These are phyloP conservation scores for Hipposideros armiger DNA, from an alignment of 2,113 vertebrate species.

Conservation along the genomic window DNA sequence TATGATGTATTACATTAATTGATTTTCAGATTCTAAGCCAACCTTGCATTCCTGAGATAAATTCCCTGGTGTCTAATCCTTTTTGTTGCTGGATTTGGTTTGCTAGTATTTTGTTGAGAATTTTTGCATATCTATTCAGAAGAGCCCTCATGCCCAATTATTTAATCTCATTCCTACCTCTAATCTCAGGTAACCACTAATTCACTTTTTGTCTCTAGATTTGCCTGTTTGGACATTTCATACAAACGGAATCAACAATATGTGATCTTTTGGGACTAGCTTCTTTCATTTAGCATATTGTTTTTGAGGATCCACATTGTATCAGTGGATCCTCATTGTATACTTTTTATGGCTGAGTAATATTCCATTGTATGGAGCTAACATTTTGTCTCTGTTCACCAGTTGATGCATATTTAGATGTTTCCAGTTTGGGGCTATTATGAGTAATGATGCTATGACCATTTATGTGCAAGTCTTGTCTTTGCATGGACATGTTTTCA, in stretches of 20 bases:
- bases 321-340: too few relatives aligned
- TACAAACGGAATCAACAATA: neutral
- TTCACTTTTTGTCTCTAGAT: neutral
- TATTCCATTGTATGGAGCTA: neutral
- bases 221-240: neutral
- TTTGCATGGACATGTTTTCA: neutral
- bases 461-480: neutral
- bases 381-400: neutral
- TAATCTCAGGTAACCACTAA: neutral
- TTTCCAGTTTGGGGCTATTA: neutral
- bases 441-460: neutral
- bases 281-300: neutral
- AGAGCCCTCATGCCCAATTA: neutral
- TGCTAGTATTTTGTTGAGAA: neutral
- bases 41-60: neutral
- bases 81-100: neutral
- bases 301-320: neutral
- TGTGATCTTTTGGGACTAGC: neutral
- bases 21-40: neutral
- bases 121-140: neutral
- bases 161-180: neutral
- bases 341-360: neutral
- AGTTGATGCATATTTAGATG: neutral
- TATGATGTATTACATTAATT: neutral
- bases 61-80: neutral